Base-by-base conservation (phyloP, 2,797 vertebrate species). In the Heterohyrax brucei region DNA sequence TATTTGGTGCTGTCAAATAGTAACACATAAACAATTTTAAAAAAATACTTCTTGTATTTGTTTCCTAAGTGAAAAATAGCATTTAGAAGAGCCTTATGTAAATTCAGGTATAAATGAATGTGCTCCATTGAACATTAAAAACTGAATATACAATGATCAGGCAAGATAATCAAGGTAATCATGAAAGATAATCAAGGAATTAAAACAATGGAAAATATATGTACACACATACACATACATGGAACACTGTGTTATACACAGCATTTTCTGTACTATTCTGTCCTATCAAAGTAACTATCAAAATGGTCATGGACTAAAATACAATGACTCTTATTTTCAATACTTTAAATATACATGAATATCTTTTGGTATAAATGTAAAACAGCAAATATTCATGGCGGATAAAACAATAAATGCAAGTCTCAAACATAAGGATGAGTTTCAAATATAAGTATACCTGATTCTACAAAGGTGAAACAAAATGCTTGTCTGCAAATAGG, bases 81-180 rank as follows among this genome's bases (percentile, higher is more conserved):
- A 83, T 87, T 86, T 80, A 94, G 24, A 84, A 88, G 30, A 73
- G 48, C 8, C 22, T 81, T 79, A 85, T 21, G 81, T 73, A 91
- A 90, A 78, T 82, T 56, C n/a, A 77, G 4, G 7, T 66, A 81
- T 88, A 88, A 46, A 88, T 64, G 78, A 81, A 85, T 19, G 70
- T 39, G 61, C 16, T 79, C 28, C 22, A 84, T 2, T 1, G 0
- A 26, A 24, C 28, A 84, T 79, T 76, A 89, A 89, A 91, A 87
- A 39, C 14, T 82, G 33, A 89, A 92, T 28, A 87, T 88, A 46
- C 24, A 87, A 62, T 24, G 8, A 70, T 68, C 9, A n/a, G 10
- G 10, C 39, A 84, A 96, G 19, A 4, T 39, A 39, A 39, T 39
- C 39, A 39, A 39, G 39, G 39, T 39, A 39, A 39, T 39, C 5